phyloP scores from a whole-genome alignment of 1,140 invertebrate genomes.

The Campodea augens region DNA sequence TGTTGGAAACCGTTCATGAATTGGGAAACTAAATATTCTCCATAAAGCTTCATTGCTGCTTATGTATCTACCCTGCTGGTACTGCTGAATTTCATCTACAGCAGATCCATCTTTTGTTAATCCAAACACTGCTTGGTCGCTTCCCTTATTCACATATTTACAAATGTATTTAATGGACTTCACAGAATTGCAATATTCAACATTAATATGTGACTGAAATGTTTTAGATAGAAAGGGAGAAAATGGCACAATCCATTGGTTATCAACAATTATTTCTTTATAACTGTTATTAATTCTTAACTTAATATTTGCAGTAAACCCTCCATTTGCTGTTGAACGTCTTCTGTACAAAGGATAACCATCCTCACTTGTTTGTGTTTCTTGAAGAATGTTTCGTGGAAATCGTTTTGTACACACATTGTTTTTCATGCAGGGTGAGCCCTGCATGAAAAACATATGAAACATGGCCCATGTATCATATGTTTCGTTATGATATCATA shows the following conservation, averaged over 20 bases:
- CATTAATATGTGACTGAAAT: slow-evolving; percentile 22
- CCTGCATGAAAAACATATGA: slow-evolving; percentile 22
- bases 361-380: slow-evolving; percentile 21
- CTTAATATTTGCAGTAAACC: slow-evolving; percentile 10
- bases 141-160: slow-evolving; percentile 26
- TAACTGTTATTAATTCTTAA: too few relatives aligned
- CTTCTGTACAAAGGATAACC: slow-evolving; percentile 22
- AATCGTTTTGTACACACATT: slow-evolving; percentile 26
- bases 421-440: slow-evolving; percentile 28
- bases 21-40: slow-evolving; percentile 24
- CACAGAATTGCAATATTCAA: slow-evolving; percentile 22
- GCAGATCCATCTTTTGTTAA: slow-evolving; percentile 9
- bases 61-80: slow-evolving; percentile 24
- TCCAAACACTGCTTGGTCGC: slow-evolving; percentile 14
- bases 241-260: slow-evolving; percentile 24
- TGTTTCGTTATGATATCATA: too few relatives aligned
- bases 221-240: slow-evolving; percentile 17
- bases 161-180: slow-evolving; percentile 24
- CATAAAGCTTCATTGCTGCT: slow-evolving; percentile 25
- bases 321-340: slow-evolving; percentile 11
- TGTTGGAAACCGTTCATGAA: slow-evolving; percentile 24
- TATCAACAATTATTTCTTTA: slow-evolving; percentile 21
- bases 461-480: slow-evolving; percentile 36
- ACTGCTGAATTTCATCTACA: slow-evolving; percentile 18
- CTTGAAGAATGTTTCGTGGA: slow-evolving; percentile 18